Base-by-base conservation (phyloP, 2,888 invertebrate species). In the Scaptomyza parva region DNA sequence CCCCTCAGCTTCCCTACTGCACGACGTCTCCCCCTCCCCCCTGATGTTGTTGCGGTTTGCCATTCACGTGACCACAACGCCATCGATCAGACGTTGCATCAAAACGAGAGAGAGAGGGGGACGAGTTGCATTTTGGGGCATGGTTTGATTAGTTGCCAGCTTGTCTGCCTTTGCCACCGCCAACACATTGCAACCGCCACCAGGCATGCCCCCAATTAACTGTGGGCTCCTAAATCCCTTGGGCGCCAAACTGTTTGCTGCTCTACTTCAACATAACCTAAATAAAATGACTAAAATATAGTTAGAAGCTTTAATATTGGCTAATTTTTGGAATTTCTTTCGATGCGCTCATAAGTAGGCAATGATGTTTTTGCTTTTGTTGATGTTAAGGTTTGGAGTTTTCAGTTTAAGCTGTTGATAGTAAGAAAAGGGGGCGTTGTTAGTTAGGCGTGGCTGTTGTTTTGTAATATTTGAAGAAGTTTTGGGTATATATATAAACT, bases 31-130 rank as follows among this genome's bases (percentile, higher is more conserved):
- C 7, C 30, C n/a, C 12, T 18, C 17, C n/a, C 4, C 47, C 60
- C 44, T 59, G 68, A 57, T 68, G 78, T 73, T 55, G 73, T 37
- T 78, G 77, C 39, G 76, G 76, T 70, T 70, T 78, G 62, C 51
- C 64, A 65, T 68, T 78, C 84, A 86, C 84, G 86, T 88, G 88
- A 86, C 83, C 83, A 70, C 70, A 74, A 60, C 74, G 78, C 68
- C 86, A 88, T 83, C 84, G 86, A 86, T 83, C 88, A 83, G 86
- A 62, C 62, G 59, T 54, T 44, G 44, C 40, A 52, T 52, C 45
- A 20, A 43, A 12, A 11, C n/a, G 33, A 41, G 41, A 26, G 44
- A 18, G 33, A 11, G 33, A 12, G 18, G 37, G 1, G 35, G 14
- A 3, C n/a, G 8, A 39, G 22, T 9, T 33, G 44, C 39, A 24